phyloP scores from a whole-genome alignment of 2,113 vertebrate genomes.

The Caracal caracal region DNA sequence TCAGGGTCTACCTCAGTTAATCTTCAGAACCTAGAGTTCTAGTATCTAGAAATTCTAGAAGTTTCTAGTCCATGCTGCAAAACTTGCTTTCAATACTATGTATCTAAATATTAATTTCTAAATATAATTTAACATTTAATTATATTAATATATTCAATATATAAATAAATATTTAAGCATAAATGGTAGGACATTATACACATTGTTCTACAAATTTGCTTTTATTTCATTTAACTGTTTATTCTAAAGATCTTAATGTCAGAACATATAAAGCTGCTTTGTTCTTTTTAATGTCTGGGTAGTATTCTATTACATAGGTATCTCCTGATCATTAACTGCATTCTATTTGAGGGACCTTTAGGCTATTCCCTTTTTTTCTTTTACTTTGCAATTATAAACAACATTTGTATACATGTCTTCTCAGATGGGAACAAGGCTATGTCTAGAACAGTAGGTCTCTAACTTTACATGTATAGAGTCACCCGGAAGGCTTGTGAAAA shows the following conservation, averaged over 20 bases:
- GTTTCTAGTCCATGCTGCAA: background rate
- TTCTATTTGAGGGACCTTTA: background rate
- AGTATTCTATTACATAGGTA: background rate
- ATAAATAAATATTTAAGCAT: background rate
- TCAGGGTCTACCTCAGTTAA: background rate
- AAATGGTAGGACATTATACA: background rate
- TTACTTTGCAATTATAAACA: background rate
- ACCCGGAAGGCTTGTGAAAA: background rate
- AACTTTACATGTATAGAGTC: background rate
- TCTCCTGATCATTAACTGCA: background rate
- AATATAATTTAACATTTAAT: background rate
- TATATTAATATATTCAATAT: background rate
- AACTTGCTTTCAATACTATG: background rate
- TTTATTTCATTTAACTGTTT: background rate
- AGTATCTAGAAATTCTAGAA: background rate
- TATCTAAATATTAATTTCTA: background rate
- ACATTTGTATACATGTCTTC: background rate
- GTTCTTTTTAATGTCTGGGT: background rate
- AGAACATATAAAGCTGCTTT: background rate
- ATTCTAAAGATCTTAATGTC: background rate
- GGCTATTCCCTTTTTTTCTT: background rate
- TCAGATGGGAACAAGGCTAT: background rate
- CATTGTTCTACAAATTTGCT: background rate
- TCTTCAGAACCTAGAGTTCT: background rate
- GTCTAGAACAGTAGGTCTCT: background rate